These are phyloP conservation scores for Saguinus oedipus DNA, from an alignment of 2,797 vertebrate species.

Conservation along the genomic window DNA sequence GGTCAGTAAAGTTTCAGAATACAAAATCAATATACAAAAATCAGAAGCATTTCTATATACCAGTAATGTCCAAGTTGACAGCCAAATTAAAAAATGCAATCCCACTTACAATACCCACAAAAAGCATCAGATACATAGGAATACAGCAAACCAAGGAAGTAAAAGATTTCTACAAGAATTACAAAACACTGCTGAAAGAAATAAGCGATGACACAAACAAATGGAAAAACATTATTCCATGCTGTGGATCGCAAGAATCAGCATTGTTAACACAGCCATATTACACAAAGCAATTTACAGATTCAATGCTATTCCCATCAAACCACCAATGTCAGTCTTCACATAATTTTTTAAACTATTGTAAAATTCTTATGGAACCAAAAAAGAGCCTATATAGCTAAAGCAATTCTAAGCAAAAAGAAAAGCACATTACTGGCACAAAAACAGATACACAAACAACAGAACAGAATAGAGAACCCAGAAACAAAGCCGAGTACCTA, in stretches of 20 bases:
- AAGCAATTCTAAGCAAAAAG: not conserved
- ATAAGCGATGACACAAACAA: not conserved
- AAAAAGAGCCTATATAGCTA: not conserved
- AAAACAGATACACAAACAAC: not conserved
- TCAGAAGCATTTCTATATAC: not conserved
- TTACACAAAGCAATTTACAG: not conserved
- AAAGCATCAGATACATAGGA: not conserved
- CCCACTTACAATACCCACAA: not conserved
- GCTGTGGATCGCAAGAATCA: not conserved
- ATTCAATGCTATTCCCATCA: not conserved
- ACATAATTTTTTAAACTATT: not conserved
- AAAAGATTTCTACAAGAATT: not conserved
- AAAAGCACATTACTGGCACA: not conserved
- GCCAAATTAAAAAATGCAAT: not conserved
- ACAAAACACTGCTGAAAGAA: not conserved
- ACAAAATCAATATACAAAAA: not conserved
- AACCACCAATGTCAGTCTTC: not conserved
- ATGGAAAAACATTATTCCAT: not conserved
- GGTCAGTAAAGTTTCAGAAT: not conserved
- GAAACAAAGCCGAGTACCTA: not conserved
- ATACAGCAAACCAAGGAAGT: not conserved
- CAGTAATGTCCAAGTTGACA: not conserved
- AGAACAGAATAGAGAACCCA: not conserved
- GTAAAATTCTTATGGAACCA: not conserved
- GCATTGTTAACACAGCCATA: not conserved